These are phyloP conservation scores for Microctonus aethiopoides DNA, from an alignment of 2,888 invertebrate species.

Conservation along the genomic window DNA sequence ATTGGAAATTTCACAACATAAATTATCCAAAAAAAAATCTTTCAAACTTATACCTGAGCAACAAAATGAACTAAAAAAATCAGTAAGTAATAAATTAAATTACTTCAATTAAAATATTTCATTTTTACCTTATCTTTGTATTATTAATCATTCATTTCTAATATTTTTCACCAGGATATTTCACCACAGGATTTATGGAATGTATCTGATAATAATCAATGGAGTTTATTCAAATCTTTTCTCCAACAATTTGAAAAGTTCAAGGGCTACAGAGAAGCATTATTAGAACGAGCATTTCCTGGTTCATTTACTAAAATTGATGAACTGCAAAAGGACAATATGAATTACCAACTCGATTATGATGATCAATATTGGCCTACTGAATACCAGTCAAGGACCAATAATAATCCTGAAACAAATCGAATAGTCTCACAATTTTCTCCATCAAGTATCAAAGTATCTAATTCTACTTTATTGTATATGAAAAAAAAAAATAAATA, in stretches of 20 bases:
- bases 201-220: not conserved
- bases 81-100: constrained; percentile 40
- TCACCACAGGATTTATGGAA: constrained; percentile 23
- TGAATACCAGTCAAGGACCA: not conserved
- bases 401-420: not conserved
- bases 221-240: not conserved
- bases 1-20: constrained; percentile 44
- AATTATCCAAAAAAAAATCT: constrained; percentile 53
- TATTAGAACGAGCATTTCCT: not conserved
- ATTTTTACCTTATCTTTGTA: not conserved
- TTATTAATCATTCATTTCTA: not conserved
- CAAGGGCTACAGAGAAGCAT: not conserved
- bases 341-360: not conserved
- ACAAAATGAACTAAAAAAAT: constrained; percentile 43
- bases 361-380: not conserved
- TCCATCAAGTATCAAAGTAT: not conserved
- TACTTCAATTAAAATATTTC: not conserved
- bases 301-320: constrained; percentile 9
- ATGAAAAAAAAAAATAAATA: no score
- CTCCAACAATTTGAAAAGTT: not conserved
- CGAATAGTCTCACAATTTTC: not conserved
- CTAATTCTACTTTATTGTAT: not conserved
- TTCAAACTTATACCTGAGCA: constrained; percentile 54
- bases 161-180: not conserved
- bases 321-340: constrained; percentile 10